phyloP scores from a whole-genome alignment of 2,888 invertebrate species.

The Mesochorus sp. region DNA sequence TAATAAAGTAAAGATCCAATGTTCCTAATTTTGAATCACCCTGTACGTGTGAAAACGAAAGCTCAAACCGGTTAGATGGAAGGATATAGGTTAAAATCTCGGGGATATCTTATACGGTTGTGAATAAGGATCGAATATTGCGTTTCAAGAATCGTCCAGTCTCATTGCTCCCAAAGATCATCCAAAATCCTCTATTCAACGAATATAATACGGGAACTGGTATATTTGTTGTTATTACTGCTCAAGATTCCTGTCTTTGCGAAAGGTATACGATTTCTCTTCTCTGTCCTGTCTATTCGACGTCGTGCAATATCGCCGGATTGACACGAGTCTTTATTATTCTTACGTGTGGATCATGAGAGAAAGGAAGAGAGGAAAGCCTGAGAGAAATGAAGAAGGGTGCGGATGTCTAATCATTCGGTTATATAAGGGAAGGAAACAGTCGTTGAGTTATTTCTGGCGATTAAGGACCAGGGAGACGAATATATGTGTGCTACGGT shows the following conservation, averaged over 20 bases:
- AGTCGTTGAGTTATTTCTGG: slow-evolving; percentile 54
- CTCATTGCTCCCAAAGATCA: slow-evolving; percentile 52
- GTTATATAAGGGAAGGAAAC: slow-evolving; percentile 3
- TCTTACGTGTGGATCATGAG: neutral
- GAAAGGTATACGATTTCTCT: slow-evolving; percentile 6
- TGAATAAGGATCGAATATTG: slow-evolving; percentile 55
- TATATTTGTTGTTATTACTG: slow-evolving; percentile 58
- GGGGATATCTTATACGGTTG: slow-evolving; percentile 23
- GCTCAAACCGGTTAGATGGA: slow-evolving; percentile 40
- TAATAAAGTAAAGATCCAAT: too few species aligned
- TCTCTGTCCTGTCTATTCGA: slow-evolving; percentile 5
- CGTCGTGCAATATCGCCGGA: slow-evolving; percentile 42
- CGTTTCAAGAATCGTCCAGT: slow-evolving; percentile 63
- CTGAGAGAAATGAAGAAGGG: neutral
- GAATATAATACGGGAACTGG: slow-evolving; percentile 29
- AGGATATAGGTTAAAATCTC: slow-evolving; percentile 33
- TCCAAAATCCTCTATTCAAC: slow-evolving; percentile 48
- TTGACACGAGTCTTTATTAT: slow-evolving; percentile 14
- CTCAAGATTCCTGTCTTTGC: slow-evolving; percentile 47
- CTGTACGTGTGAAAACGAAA: slow-evolving; percentile 6
- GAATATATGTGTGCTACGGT: slow-evolving; percentile 45
- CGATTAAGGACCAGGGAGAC: slow-evolving; percentile 40
- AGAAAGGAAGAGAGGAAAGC: neutral
- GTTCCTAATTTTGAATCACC: too few species aligned
- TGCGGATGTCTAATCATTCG: slow-evolving; percentile 16